Evolutionary conservation across 2,888 invertebrate species (phyloP).

Genomic region (Aquatica leii): DNA sequence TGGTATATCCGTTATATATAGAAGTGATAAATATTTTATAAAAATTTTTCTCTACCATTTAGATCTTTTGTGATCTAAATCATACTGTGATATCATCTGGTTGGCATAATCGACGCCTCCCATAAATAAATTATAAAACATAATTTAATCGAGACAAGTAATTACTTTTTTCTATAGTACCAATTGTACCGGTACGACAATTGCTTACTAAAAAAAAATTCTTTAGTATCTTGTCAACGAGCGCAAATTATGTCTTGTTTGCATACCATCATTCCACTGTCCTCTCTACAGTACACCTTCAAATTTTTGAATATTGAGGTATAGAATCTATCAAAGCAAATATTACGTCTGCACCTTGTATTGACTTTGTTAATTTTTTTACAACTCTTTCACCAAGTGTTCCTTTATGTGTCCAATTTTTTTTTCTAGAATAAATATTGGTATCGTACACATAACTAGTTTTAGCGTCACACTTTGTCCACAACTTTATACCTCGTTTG

Average conservation of each 20-base stretch:
- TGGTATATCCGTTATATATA: too few relatives aligned
- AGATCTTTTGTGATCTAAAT: too few relatives aligned
- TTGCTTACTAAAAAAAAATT: background rate
- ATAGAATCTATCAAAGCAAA: slow-evolving; percentile 1
- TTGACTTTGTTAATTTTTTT: slow-evolving; percentile 4
- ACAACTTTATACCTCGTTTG: too few relatives aligned
- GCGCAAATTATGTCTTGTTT: background rate
- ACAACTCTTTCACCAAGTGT: too few relatives aligned
- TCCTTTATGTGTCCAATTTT: too few relatives aligned
- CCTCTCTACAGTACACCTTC: slow-evolving; percentile 5
- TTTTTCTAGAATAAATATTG: too few relatives aligned
- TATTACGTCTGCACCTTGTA: slow-evolving; percentile 14
- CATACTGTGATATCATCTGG: too few relatives aligned
- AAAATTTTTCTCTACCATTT: too few relatives aligned
- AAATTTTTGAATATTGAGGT: slow-evolving; percentile 10
- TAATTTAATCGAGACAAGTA: background rate
- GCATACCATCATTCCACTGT: slow-evolving; percentile 1
- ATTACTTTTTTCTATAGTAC: background rate
- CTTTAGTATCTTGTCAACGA: slow-evolving; percentile 5
- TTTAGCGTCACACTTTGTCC: too few relatives aligned
- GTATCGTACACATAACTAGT: too few relatives aligned
- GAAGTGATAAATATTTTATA: too few relatives aligned
- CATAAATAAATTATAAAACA: background rate
- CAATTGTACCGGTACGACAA: background rate
- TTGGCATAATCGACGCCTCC: background rate